These are phyloP conservation scores for Eulacestoma nigropectus DNA, from an alignment of 2,113 vertebrate genomes.

Conservation along the genomic window DNA sequence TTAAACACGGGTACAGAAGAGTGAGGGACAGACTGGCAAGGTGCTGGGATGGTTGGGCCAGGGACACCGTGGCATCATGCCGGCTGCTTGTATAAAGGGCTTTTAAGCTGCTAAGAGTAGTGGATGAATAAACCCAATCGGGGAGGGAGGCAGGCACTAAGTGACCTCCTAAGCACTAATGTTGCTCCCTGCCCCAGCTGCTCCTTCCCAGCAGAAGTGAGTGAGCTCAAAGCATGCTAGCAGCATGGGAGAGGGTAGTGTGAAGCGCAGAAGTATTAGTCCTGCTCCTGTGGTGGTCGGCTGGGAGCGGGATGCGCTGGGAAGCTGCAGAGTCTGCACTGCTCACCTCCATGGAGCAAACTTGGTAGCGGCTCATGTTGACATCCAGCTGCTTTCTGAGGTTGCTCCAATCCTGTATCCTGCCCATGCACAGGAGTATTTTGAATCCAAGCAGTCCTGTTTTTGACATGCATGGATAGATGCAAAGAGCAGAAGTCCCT, in stretches of 20 bases:
- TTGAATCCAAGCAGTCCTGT: background rate
- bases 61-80: background rate
- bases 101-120: background rate
- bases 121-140: background rate
- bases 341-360: rapidly evolving
- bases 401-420: rapidly evolving
- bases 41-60: background rate
- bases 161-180: background rate
- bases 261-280: background rate
- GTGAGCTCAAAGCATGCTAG: background rate
- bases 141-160: background rate
- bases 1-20: background rate
- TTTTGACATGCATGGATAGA: background rate
- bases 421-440: background rate
- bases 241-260: background rate
- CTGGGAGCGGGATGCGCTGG: rapidly evolving
- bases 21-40: background rate
- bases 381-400: background rate
- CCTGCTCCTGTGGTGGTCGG: background rate
- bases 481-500: background rate
- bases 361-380: background rate
- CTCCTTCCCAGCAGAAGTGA: background rate
- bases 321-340: background rate
- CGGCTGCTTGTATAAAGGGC: background rate
- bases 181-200: background rate